These are phyloP conservation scores for Drosophila biarmipes DNA, from an alignment of 1,140 invertebrate genomes.

Conservation along the genomic window DNA sequence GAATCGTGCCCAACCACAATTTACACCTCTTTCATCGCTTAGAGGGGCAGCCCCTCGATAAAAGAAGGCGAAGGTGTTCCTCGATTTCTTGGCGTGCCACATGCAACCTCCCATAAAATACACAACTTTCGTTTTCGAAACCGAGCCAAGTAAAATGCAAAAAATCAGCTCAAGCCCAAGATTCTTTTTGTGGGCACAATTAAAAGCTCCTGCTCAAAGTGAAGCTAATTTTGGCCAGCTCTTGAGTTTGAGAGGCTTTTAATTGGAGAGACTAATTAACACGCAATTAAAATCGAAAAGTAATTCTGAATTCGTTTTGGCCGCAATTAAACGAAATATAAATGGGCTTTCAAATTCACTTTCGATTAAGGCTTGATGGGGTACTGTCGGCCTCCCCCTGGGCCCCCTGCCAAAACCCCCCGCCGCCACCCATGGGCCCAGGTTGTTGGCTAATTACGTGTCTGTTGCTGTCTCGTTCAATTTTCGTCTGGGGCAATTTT, in stretches of 20 bases:
- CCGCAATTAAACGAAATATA: constrained; percentile 62
- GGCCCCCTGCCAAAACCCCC: not conserved
- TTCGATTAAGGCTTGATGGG: constrained; percentile 55
- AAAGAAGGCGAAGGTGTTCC: constrained; percentile 38
- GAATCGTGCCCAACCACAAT: constrained; percentile 41
- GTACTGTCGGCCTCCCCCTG: constrained; percentile 1
- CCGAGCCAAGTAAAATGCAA: constrained; percentile 12
- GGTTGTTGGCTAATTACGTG: constrained; percentile 76
- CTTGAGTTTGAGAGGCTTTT: constrained; percentile 32
- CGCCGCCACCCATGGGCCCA: not conserved
- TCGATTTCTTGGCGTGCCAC: constrained; percentile 57
- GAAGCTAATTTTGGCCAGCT: constrained; percentile 38
- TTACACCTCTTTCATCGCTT: constrained; percentile 45
- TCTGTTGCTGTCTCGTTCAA: constrained; percentile 75
- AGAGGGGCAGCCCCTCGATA: not conserved
- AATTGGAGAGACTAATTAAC: constrained; percentile 74
- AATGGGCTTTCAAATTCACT: constrained; percentile 62
- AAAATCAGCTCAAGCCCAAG: constrained; percentile 40
- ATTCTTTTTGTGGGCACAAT: constrained; percentile 81
- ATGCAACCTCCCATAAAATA: constrained; percentile 53
- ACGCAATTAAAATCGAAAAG: constrained; percentile 70
- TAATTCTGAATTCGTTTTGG: constrained; percentile 60
- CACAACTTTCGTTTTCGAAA: constrained; percentile 66
- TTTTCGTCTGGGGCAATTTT: constrained; percentile 74
- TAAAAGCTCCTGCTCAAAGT: constrained; percentile 54